Conservation (phyloP, 2,113 vertebrate genomes). For the Anoplopoma fimbria region DNA sequence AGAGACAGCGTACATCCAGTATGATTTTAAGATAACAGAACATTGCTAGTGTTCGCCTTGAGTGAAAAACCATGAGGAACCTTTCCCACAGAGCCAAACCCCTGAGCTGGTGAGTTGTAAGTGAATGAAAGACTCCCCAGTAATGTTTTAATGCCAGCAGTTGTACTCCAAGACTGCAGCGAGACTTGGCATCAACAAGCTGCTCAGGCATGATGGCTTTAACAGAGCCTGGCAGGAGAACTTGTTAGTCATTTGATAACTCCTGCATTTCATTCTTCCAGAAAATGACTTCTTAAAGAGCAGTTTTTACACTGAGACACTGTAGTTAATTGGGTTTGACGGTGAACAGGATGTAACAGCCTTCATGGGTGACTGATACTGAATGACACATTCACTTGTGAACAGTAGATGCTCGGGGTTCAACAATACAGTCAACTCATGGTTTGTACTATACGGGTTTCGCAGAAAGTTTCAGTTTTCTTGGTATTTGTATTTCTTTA, state of each 20-base stretch:
- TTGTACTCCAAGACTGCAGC: conserved; percentile 43
- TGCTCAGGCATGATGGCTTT: conserved; percentile 54
- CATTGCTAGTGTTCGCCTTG: conserved; percentile 36
- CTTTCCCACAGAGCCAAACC: conserved; percentile 43
- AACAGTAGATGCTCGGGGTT: not conserved
- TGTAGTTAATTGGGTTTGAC: not conserved
- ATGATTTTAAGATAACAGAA: conserved; percentile 47
- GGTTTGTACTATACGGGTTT: not conserved
- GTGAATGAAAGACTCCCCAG: conserved; percentile 45
- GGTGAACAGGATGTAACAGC: not conserved
- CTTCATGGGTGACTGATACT: not conserved
- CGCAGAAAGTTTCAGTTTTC: not conserved
- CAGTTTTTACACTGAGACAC: not conserved
- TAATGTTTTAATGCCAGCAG: conserved; percentile 34
- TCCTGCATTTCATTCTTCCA: conserved; percentile 22
- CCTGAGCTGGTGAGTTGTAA: conserved; percentile 34
- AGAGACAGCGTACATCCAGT: not conserved
- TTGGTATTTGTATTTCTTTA: not conserved
- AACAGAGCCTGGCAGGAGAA: conserved; percentile 54
- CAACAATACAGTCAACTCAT: not conserved
- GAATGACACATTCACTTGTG: not conserved
- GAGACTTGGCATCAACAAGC: conserved; percentile 43
- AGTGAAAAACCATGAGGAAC: conserved; percentile 53
- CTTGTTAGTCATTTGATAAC: conserved; percentile 24
- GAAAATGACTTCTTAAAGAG: conserved; percentile 8